phyloP scores from a whole-genome alignment of 2,888 invertebrate species.

The Zaprionus lineosus region DNA sequence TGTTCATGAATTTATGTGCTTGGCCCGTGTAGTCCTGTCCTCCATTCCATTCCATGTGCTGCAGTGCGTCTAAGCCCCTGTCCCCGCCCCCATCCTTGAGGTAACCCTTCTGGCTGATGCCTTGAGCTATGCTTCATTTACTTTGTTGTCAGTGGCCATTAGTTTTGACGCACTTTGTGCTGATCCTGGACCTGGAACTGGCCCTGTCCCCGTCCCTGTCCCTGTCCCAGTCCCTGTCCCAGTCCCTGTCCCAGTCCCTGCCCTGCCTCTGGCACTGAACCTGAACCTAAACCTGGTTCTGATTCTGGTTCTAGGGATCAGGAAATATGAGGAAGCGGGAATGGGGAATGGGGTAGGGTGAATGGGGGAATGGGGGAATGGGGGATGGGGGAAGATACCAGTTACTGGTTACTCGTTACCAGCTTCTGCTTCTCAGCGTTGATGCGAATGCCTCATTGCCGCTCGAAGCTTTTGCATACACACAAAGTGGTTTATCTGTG shows the following conservation, averaged over 20 bases:
- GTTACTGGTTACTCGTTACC: background rate
- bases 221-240: no score
- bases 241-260: no score
- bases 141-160: conserved; percentile 76
- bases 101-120: conserved; percentile 14
- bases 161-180: conserved; percentile 73
- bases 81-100: no score
- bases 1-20: background rate
- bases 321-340: no score
- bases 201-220: no score
- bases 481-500: conserved; percentile 23
- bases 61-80: no score
- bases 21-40: background rate
- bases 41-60: conserved; percentile 24
- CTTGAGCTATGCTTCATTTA: conserved; percentile 70
- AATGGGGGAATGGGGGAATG: no score
- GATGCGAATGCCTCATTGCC: conserved; percentile 52
- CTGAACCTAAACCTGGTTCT: no score
- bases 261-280: no score
- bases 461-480: conserved; percentile 31
- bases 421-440: conserved; percentile 36
- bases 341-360: no score
- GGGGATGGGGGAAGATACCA: no score
- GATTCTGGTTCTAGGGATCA: no score
- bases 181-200: conserved; percentile 28